Conservation (phyloP, 2,888 invertebrate genomes). For the Trissoscelio sp. region DNA sequence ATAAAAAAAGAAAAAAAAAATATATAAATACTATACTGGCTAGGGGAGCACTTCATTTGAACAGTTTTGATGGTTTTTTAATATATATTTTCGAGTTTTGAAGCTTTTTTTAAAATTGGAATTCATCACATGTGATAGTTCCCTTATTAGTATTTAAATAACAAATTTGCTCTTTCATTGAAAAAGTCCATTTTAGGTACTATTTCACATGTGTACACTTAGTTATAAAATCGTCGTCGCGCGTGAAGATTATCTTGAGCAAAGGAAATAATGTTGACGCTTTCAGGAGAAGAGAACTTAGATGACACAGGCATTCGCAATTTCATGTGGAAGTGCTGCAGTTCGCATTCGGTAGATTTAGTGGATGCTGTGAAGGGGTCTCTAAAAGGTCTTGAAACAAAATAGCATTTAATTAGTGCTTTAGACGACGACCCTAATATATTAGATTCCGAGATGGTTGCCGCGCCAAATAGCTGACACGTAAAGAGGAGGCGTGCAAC, state of each 20-base stretch:
- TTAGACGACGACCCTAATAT: slow-evolving; percentile 45
- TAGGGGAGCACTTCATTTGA: no score
- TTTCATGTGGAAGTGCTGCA: slow-evolving; percentile 50
- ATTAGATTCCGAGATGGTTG: slow-evolving; percentile 41
- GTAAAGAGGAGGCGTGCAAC: background rate
- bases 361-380: slow-evolving; percentile 32
- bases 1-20: no score
- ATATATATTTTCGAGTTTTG: no score
- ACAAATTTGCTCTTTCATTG: no score
- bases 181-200: no score
- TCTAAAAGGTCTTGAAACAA: slow-evolving; percentile 64
- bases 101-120: no score
- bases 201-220: slow-evolving; percentile 24
- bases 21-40: no score
- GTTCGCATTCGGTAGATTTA: slow-evolving; percentile 58
- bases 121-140: no score
- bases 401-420: slow-evolving; percentile 63
- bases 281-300: slow-evolving; percentile 47
- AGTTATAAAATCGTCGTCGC: slow-evolving; percentile 48
- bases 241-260: slow-evolving; percentile 43
- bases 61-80: no score
- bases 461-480: slow-evolving; percentile 17
- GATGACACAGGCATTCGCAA: slow-evolving; percentile 64
- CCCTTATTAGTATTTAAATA: no score
- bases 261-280: slow-evolving; percentile 60